These are phyloP conservation scores for Spinibarbus caldwelli DNA, from an alignment of 2,797 vertebrate species.

Conservation along the genomic window DNA sequence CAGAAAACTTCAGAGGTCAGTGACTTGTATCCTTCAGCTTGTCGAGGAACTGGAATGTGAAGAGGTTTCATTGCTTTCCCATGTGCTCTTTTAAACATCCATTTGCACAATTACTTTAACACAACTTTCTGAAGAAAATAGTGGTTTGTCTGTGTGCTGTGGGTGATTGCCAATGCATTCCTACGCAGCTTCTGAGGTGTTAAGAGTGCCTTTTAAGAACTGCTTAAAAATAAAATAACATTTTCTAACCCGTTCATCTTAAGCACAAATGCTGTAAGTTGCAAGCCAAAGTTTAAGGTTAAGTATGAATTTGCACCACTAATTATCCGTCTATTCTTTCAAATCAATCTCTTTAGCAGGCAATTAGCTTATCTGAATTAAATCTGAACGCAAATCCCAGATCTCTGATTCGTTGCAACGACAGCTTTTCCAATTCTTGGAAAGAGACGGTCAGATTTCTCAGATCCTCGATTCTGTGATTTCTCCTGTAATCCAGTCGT, in stretches of 20 bases:
- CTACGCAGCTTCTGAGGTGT: conserved; percentile 2
- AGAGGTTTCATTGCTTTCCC: neutral
- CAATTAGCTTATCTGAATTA: neutral
- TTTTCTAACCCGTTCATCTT: neutral
- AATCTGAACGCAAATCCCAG: neutral
- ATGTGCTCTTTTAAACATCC: neutral
- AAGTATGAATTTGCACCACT: neutral
- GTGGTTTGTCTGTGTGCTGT: neutral
- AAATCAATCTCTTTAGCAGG: neutral
- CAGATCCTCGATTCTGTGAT: neutral
- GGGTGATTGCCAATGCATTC: neutral
- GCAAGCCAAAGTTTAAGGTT: neutral
- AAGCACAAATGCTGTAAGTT: neutral
- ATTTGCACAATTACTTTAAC: neutral
- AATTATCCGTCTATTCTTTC: neutral
- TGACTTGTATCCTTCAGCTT: neutral
- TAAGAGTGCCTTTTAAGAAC: neutral
- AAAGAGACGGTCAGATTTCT: neutral
- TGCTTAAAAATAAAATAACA: neutral
- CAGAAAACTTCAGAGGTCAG: neutral
- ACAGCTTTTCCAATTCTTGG: neutral
- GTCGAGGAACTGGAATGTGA: neutral
- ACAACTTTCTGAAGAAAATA: neutral
- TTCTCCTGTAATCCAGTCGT: neutral
- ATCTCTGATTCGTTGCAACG: neutral